Evolutionary conservation across 2,797 vertebrate species (phyloP).

Genomic region (Galagoides demidoff): DNA sequence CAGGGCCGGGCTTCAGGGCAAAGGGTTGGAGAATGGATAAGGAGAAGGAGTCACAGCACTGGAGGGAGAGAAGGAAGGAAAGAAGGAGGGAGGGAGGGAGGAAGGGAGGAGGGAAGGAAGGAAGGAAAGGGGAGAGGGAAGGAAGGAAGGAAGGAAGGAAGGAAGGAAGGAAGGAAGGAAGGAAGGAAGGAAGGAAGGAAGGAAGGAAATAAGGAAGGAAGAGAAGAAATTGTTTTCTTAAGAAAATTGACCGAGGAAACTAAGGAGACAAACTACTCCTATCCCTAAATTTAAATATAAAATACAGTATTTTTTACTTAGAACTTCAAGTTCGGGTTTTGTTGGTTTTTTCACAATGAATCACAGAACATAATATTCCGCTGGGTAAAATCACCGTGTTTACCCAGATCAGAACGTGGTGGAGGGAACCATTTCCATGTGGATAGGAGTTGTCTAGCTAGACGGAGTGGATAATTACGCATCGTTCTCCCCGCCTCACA

Average conservation of each 20-base stretch:
- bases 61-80: not conserved
- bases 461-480: not conserved
- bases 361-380: not conserved
- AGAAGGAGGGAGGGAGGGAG: rapidly evolving
- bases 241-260: not conserved
- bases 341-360: not conserved
- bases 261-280: not conserved
- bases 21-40: not conserved
- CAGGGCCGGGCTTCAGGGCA: not conserved
- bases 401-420: not conserved
- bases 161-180: not conserved
- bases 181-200: rapidly evolving
- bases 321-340: not conserved
- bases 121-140: too few relatives aligned
- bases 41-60: not conserved
- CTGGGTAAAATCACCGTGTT: not conserved
- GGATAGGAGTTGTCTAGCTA: not conserved
- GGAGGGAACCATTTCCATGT: not conserved
- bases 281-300: not conserved
- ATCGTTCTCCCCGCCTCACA: not conserved
- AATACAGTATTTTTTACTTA: not conserved
- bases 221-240: not conserved
- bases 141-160: not conserved
- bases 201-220: not conserved
- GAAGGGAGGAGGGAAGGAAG: too few relatives aligned